Percentiles rank a stretch among this genome's conserved stretches.
Evolutionary conservation across 1,140 invertebrate species (phyloP).

Genomic region (Plectus sambesii): DNA sequence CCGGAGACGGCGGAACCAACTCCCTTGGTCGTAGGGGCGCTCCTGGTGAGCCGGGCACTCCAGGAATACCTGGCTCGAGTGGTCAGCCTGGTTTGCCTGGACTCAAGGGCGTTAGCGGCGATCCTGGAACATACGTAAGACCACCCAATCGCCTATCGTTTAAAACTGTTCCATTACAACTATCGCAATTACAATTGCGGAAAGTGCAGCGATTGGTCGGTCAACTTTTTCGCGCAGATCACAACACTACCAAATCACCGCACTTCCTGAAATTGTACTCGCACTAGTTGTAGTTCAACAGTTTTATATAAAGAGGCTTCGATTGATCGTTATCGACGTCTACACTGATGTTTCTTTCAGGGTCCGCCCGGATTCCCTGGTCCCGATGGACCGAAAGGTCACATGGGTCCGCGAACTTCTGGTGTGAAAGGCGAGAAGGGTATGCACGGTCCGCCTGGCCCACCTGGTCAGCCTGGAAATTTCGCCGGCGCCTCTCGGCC

Average conservation of each 20-base stretch:
- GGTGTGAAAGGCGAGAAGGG: slow-evolving; percentile 44
- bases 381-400: slow-evolving; percentile 34
- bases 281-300: too few relatives aligned
- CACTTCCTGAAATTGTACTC: too few relatives aligned
- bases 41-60: slow-evolving; percentile 28
- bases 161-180: too few relatives aligned
- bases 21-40: slow-evolving; percentile 40
- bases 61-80: slow-evolving; percentile 30
- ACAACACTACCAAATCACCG: too few relatives aligned
- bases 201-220: too few relatives aligned
- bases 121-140: too few relatives aligned
- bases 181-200: too few relatives aligned
- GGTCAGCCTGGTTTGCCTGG: slow-evolving; percentile 27
- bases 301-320: slow-evolving; percentile 10
- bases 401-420: slow-evolving; percentile 39
- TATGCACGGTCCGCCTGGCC: slow-evolving; percentile 29
- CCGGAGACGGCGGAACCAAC: slow-evolving; percentile 42
- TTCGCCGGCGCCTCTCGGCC: slow-evolving; percentile 27
- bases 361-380: slow-evolving; percentile 41
- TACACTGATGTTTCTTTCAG: slow-evolving; percentile 9
- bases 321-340: slow-evolving; percentile 2
- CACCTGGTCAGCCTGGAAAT: slow-evolving; percentile 28
- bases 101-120: slow-evolving; percentile 40
- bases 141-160: too few relatives aligned
- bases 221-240: too few relatives aligned